Conservation (phyloP, 2,797 vertebrate genomes). For the Linurgus olivaceus region DNA sequence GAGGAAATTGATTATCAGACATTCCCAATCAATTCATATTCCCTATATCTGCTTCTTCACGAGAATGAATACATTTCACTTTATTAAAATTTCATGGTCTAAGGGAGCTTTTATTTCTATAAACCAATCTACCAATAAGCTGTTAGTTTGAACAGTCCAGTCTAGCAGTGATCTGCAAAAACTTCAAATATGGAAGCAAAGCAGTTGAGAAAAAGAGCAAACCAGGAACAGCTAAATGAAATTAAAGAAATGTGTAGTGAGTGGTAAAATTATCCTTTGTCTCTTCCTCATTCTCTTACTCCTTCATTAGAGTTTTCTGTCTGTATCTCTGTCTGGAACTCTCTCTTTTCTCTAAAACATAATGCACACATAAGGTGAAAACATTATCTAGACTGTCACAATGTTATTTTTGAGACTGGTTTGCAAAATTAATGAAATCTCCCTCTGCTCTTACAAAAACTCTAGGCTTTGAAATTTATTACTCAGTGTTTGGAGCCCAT, state of each 20-base stretch:
- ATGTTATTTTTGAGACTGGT: not conserved
- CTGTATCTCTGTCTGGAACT: not conserved
- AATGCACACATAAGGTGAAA: not conserved
- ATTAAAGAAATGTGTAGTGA: not conserved
- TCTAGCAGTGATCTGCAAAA: not conserved
- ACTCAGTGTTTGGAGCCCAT: not conserved
- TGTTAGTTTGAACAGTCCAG: not conserved
- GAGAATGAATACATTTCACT: conserved; percentile 1
- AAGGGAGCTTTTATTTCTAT: not conserved
- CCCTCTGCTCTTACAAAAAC: not conserved
- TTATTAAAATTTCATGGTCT: conserved; percentile 45
- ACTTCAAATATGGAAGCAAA: not conserved
- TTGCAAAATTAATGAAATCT: not conserved
- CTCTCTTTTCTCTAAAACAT: not conserved
- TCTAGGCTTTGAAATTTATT: not conserved
- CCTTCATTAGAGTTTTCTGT: not conserved
- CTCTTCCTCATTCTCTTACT: not conserved
- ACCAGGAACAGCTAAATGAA: not conserved
- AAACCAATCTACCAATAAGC: conserved; percentile 6
- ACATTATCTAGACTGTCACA: not conserved
- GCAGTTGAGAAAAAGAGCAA: not conserved
- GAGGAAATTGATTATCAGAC: conserved; percentile 23
- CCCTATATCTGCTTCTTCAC: conserved; percentile 1
- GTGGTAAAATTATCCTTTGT: not conserved
- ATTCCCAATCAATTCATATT: conserved; percentile 51